Evolutionary conservation across 2,113 vertebrate species (phyloP), one percentile per base, ranked within the genome.

Genomic region (Lanius ludovicianus): DNA sequence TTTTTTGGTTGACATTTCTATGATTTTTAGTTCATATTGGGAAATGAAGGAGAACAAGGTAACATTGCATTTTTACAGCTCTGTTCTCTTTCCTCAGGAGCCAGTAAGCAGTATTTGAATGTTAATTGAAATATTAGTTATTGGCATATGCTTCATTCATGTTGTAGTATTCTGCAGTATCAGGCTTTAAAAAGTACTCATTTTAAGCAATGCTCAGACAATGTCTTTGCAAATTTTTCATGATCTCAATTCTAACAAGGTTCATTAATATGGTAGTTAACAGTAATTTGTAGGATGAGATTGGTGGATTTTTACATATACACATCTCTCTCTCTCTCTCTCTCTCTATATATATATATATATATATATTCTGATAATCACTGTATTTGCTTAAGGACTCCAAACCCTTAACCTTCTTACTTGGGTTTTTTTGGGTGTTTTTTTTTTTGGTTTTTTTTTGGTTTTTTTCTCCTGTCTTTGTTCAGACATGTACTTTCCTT

Each of bases 51-150:
- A 68, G 37, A 93, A 59, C 15, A 95, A 53, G 50, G 80, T 88
- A 90, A 78, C 15, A 41, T 0, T 70, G 52, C 41, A 70, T 90
- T 93, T 87, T 89, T 90, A 73, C 37, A 81, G 11, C 56, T 92
- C 23, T 80, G 1, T 79, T 93, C 28, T 35, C 8, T 95, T 80
- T 93, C 10, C 60, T 73, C 8, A 57, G 75, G 55, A 95, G 14
- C 56, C 69, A 65, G 2, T 50, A 69, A 89, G 20, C 30, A 52
- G 15, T 76, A 15, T 85, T 69, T 89, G 73, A 93, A 67, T 84
- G 31, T 77, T 95, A 87, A 89, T 68, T 90, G 53, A 87, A 92
- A 73, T 93, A 62, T 64, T 68, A 76, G n/a, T 39, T 93, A 11
- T 76, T 91, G 84, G 52, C 20, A 35, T 52, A 27, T 77, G 17